These are phyloP conservation scores for Pteropus alecto DNA, from an alignment of 2,113 vertebrate genomes.

Conservation along the genomic window DNA sequence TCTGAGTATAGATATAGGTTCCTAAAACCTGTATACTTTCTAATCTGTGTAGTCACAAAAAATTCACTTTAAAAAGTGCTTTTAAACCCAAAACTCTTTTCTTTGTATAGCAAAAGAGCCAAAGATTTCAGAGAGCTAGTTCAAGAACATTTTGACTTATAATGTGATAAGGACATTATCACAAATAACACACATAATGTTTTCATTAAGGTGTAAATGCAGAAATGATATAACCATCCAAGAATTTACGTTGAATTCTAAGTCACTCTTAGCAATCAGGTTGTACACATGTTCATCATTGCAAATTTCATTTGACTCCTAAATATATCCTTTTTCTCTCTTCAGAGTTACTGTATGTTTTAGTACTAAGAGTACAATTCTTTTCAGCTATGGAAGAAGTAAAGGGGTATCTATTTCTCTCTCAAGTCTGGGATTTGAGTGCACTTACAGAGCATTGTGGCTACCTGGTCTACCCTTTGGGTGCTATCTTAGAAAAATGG, in stretches of 20 bases:
- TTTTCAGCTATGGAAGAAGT: neutral
- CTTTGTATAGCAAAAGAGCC: neutral
- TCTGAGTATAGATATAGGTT: neutral
- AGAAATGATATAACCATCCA: neutral
- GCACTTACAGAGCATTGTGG: neutral
- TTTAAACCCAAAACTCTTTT: neutral
- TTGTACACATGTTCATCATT: neutral
- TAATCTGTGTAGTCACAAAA: neutral
- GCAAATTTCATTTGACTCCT: neutral
- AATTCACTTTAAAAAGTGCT: neutral
- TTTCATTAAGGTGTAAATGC: neutral
- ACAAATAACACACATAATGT: neutral
- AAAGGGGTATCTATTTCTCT: neutral
- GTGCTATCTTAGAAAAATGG: neutral
- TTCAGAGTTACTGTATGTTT: neutral
- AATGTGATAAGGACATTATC: neutral
- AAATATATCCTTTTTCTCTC: neutral
- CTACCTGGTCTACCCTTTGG: neutral
- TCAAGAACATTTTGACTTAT: neutral
- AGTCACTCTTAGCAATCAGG: neutral
- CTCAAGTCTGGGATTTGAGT: neutral
- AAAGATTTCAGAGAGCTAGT: neutral
- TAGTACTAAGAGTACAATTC: neutral
- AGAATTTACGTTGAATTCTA: neutral
- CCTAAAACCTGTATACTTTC: neutral